Base-by-base conservation (phyloP, 2,113 vertebrate genomes). In the Sceloporus undulatus region DNA sequence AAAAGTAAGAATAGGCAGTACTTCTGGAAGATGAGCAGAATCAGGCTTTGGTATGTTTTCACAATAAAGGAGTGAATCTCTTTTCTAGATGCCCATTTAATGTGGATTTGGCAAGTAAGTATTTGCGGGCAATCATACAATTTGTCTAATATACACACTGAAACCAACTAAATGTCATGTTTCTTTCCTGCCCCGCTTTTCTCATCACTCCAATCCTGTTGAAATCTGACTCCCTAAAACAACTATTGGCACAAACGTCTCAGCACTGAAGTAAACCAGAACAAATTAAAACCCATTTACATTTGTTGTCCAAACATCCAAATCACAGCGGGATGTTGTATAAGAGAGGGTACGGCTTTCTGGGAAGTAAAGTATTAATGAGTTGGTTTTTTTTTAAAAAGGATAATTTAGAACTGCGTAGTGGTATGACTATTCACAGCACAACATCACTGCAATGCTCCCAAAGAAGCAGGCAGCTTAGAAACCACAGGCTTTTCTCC, bases 181-280 rank as follows among this genome's bases (percentile, higher is more conserved):
- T 9, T 23, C 23, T 8, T 21, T 77, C 48, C 48, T 34, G 10
- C 19, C 38, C 3, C 38, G 6, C 5, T 40, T 40, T 42, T 27
- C 8, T 77, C 75, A 21, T 10, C 23, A 25, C 13, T 23, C 9
- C 75, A 77, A 48, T 42, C 23, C 75, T 48, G 42, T 52, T 48
- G 48, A 40, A 76, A 76, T 34, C n/a, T 34, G 29, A n/a, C 13
- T 75, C 73, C 38, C 38, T 21, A 75, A 25, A 0, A 0, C 70
- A 82, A 54, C 10, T n/a, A 40, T 16, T 38, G 73, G 34, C 73
- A 75, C 34, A 75, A 75, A 74, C 11, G 18, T 74, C 71, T 38
- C 48, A 19, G 25, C 2, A 0, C 14, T 5, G 27, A 48, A 38
- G 27, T 16, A 0, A 0, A 9, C 21, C 59, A 11, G 0, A 81